Base-by-base conservation (phyloP, 2,888 invertebrate genomes). In the Pasiphila rectangulata region DNA sequence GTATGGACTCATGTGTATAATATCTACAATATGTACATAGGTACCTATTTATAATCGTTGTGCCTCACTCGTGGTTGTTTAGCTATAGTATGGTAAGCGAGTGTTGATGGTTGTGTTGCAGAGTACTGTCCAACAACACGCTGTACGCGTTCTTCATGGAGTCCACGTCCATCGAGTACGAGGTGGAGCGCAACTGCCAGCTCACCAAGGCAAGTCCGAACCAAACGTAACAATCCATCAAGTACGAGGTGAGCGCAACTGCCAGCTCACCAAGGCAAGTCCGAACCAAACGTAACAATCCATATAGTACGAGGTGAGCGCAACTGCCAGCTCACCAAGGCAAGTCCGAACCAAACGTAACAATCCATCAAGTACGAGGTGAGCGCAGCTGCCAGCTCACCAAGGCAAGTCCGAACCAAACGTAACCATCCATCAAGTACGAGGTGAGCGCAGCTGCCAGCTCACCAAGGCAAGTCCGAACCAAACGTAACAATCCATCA, bases 111-210 rank as follows among this genome's bases (percentile, higher is more conserved):
- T n/a, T n/a, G n/a, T n/a, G 7, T 43, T 44, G 15, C 62, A 75
- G 79, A 56, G 69, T 75, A 24, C 44, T 44, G 34, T 12, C 51
- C 46, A 65, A 61, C 1, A 75, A 67, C 13, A 79, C 90, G 0
- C 15, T 45, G 59, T 97, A 95, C 76, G 97, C 97, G 0, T 98
- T 93, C 74, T 88, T 98, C 23, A 96, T 96, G 93, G 98, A 98
- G 85, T 96, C 96, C 1, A 94, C 95, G 1, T 93, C 94, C 25
- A 95, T 97, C 57, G 96, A 98, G 75, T 98, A 96, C 79, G 45
- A 45, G 38, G 38, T 45, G n/a, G 32, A 45, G 38, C 38, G 45
- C 7, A 45, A 45, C 63, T 96, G 96, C 67, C 90, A 92, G 44
- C 89, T 96, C 51, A 91, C 90, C 2, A 91, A 91, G 83, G 90